Evolutionary conservation across 2,888 invertebrate genomes (phyloP).

Genomic region (Mechanitis mazaeus): DNA sequence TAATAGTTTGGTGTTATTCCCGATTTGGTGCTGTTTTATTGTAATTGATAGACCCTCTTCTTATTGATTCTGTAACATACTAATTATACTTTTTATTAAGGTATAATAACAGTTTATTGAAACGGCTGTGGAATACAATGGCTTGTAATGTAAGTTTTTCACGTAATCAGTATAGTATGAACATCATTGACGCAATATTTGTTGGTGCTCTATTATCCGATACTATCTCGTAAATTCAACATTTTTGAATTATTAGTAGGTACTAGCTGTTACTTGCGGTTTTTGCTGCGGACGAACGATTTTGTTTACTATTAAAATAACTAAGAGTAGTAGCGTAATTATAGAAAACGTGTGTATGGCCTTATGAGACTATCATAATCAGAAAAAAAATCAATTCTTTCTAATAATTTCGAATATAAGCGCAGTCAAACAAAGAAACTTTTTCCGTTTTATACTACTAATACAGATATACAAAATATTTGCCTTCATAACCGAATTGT

Average conservation of each 20-base stretch:
- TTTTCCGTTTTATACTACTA: too few species aligned
- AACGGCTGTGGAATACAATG: conserved; percentile 58
- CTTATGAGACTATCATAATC: too few species aligned
- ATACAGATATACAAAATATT: conserved; percentile 6
- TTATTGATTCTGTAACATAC: neutral
- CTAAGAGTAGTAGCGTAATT: too few species aligned
- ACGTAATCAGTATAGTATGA: conserved; percentile 28
- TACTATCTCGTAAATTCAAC: conserved; percentile 42
- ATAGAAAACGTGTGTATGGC: too few species aligned
- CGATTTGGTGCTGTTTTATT: too few species aligned
- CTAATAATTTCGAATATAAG: too few species aligned
- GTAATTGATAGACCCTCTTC: too few species aligned
- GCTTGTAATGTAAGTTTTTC: conserved; percentile 43
- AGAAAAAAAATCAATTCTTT: too few species aligned
- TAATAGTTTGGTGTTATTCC: too few species aligned
- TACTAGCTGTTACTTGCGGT: neutral
- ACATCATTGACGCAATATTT: conserved; percentile 56
- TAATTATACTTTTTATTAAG: neutral
- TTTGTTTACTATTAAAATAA: too few species aligned
- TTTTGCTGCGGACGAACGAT: too few species aligned
- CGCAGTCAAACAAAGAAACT: too few species aligned
- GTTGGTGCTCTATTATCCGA: conserved; percentile 45
- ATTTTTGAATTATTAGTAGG: conserved; percentile 13
- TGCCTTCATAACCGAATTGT: neutral
- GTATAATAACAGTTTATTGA: conserved; percentile 32